These are phyloP conservation scores for Drosophila sturtevanti DNA, from an alignment of 1,140 invertebrate species.

Conservation along the genomic window DNA sequence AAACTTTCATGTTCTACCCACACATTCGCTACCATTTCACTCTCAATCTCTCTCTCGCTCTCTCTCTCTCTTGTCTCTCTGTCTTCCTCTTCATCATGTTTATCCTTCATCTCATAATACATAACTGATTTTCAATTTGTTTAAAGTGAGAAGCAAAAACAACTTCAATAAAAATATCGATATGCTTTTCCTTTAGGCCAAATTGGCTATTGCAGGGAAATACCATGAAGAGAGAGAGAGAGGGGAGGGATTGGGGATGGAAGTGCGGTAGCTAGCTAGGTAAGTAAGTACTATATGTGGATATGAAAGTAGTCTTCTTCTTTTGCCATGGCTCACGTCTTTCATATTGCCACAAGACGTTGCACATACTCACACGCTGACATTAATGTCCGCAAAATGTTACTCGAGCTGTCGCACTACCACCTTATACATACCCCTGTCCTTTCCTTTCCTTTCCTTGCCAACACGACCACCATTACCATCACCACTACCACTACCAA, in stretches of 20 bases:
- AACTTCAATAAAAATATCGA: slow-evolving; percentile 5
- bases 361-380: slow-evolving; percentile 48
- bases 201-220: slow-evolving; percentile 4
- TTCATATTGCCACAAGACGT: slow-evolving; percentile 45
- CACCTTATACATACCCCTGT: slow-evolving; percentile 16
- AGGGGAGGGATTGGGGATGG: background rate
- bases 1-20: background rate
- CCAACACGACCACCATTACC: background rate
- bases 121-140: slow-evolving; percentile 56
- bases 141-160: slow-evolving; percentile 26
- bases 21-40: background rate
- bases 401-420: slow-evolving; percentile 43
- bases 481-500: background rate
- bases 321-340: slow-evolving; percentile 40
- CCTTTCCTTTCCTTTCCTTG: too few relatives aligned
- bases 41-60: background rate
- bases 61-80: background rate
- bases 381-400: slow-evolving; percentile 68
- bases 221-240: background rate
- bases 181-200: slow-evolving; percentile 4
- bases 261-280: slow-evolving; percentile 34
- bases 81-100: background rate
- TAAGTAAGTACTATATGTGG: too few relatives aligned
- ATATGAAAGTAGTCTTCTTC: background rate
- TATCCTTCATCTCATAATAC: background rate